Conservation (phyloP, 2,797 vertebrate genomes). For the Gymnoscopelus braueri region DNA sequence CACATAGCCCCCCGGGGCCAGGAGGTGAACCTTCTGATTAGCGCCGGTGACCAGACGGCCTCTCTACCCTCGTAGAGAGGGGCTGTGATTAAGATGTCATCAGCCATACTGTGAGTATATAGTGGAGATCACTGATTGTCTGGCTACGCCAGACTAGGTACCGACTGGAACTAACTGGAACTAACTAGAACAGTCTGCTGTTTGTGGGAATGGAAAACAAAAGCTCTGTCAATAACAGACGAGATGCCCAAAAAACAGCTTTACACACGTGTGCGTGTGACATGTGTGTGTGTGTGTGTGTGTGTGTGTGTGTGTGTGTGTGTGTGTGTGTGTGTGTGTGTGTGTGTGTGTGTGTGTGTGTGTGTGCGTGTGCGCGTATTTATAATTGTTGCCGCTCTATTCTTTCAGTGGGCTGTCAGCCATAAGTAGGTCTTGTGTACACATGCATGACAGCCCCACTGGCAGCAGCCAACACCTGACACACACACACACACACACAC, state of each 20-base stretch:
- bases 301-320: constrained; percentile 7
- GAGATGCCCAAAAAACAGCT: constrained; percentile 1
- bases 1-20: too few relatives aligned
- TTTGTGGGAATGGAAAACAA: constrained; percentile 26
- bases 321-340: constrained; percentile 7
- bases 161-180: background rate
- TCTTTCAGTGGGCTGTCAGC: constrained; percentile 50
- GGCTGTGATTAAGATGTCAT: too few relatives aligned
- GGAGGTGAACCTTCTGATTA: too few relatives aligned
- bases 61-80: too few relatives aligned
- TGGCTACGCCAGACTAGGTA: too few relatives aligned
- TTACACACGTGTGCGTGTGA: background rate
- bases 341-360: constrained; percentile 25
- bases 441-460: constrained; percentile 40
- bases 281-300: constrained; percentile 10
- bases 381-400: constrained; percentile 46
- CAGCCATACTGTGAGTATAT: too few relatives aligned
- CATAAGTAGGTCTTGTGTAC: constrained; percentile 38
- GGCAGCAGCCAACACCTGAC: constrained; percentile 38
- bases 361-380: constrained; percentile 44
- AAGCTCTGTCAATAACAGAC: constrained; percentile 41
- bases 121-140: too few relatives aligned
- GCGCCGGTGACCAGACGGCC: too few relatives aligned
- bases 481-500: constrained; percentile 1
- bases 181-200: constrained; percentile 13